Evolutionary conservation across 2,888 invertebrate species (phyloP), one percentile per base, ranked within the genome.

Genomic region (Mesorhabditis belari): DNA sequence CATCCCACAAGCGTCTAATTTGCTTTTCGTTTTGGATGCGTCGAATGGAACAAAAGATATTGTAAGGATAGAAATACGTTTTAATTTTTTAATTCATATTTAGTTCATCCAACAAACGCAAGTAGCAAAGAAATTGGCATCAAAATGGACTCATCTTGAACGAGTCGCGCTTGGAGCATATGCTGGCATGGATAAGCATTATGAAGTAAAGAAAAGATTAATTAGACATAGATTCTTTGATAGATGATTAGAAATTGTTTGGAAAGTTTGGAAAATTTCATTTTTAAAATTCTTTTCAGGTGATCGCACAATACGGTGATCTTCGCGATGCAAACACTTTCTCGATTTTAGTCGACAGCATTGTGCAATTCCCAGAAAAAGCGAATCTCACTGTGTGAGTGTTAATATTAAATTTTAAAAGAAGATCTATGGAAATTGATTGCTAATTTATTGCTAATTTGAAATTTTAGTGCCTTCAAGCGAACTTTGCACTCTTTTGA

Each of bases 121-220:
- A 12, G 57, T 53, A 3, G 44, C 54, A 5, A 28, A 23, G 4
- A 57, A 58, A n/a, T 12, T 61, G 0, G 51, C 54, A 17, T 3
- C 28, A 9, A 17, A 49, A n/a, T 61, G 61, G 61, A 61, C 44
- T n/a, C 61, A 61, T 26, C 21, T 61, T 19, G 61, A 61, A 28
- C n/a, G 61, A 52, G 44, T 57, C 5, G 35, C 61, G n/a, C 21
- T 61, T 3, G 57, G 23, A 6, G 17, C 24, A n/a, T 61, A 17
- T 35, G 44, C 12, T 35, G 44, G n/a, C 2, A 35, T n/a, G 1
- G 44, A 35, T 2, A 35, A 35, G 44, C 44, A 35, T 35, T 35
- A 35, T n/a, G 44, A 35, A n/a, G 44, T 35, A 35, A n/a, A n/a
- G n/a, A n/a, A n/a, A n/a, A n/a, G n/a, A n/a, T n/a, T n/a, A n/a